Percentiles rank a stretch among this genome's conserved stretches.
Conservation (phyloP, 2,797 vertebrate species). For the Polyboroides typus region DNA sequence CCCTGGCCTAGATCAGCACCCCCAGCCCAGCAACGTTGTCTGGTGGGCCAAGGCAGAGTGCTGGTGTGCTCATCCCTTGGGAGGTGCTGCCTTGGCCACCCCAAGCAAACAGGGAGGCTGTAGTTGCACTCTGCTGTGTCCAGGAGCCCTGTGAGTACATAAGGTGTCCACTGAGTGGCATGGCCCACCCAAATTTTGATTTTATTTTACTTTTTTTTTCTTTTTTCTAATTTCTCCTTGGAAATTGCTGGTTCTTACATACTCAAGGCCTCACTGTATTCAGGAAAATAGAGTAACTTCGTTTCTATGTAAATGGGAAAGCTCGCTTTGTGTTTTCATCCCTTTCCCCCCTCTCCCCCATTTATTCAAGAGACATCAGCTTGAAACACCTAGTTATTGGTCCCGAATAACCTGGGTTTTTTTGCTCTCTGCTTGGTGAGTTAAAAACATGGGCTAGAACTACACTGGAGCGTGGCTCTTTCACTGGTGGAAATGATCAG, state of each 20-base stretch:
- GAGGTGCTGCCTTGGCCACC: background rate
- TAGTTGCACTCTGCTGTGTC: background rate
- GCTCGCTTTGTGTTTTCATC: background rate
- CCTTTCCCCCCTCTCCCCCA: background rate
- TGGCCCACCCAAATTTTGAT: background rate
- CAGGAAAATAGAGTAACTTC: background rate
- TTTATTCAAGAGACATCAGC: background rate
- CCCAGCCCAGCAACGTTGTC: fast-evolving
- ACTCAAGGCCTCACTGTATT: background rate
- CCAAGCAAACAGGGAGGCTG: background rate
- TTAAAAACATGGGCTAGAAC: background rate
- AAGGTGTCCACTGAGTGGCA: background rate
- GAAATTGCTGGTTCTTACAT: background rate
- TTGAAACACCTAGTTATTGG: background rate
- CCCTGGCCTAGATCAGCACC: background rate
- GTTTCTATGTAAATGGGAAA: background rate
- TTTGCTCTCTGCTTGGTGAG: background rate
- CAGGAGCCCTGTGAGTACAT: background rate
- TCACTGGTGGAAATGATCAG: background rate
- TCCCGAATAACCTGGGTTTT: background rate
- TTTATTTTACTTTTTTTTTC: background rate
- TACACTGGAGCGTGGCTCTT: background rate
- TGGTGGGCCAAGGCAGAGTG: background rate
- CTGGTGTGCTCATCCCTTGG: background rate
- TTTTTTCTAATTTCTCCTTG: background rate